Conservation (phyloP, 2,797 vertebrate genomes). For the Champsocephalus esox region DNA sequence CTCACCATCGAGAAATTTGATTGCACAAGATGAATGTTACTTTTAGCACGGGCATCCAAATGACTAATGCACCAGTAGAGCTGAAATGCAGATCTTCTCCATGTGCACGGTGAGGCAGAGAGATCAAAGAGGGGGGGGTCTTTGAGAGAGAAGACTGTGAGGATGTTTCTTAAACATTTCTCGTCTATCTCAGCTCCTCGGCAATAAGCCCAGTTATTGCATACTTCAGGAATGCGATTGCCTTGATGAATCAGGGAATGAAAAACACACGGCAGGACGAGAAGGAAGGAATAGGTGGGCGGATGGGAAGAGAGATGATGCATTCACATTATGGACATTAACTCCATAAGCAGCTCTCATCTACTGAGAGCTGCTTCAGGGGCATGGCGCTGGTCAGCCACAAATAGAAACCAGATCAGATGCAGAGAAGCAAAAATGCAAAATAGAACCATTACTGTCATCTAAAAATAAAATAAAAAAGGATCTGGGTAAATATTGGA, state of each 20-base stretch:
- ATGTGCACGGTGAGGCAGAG: conserved; percentile 13
- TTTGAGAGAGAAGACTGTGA: conserved; percentile 20
- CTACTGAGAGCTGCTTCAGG: conserved; percentile 24
- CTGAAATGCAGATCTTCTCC: conserved; percentile 42
- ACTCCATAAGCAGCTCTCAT: conserved; percentile 51
- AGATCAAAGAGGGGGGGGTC: conserved; percentile 47
- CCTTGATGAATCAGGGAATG: conserved; percentile 7
- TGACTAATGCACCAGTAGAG: conserved; percentile 26
- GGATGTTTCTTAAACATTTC: conserved; percentile 42
- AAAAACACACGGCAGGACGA: conserved; percentile 5
- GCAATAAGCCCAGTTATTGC: conserved; percentile 22
- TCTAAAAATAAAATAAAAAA: conserved; percentile 20
- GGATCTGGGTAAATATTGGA: conserved; percentile 60
- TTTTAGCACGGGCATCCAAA: conserved; percentile 14
- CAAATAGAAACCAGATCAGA: conserved; percentile 60
- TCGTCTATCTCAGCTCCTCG: conserved; percentile 27
- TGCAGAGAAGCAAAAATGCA: conserved; percentile 8
- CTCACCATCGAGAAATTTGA: background rate
- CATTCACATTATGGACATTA: conserved; percentile 52
- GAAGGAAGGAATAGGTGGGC: background rate
- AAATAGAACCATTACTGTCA: conserved; percentile 30
- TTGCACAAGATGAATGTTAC: background rate
- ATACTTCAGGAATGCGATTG: conserved; percentile 17
- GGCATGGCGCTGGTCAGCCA: conserved; percentile 9
- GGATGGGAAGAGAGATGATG: conserved; percentile 17